phyloP scores from a whole-genome alignment of 2,113 vertebrate species.

The Myiozetetes cayanensis region DNA sequence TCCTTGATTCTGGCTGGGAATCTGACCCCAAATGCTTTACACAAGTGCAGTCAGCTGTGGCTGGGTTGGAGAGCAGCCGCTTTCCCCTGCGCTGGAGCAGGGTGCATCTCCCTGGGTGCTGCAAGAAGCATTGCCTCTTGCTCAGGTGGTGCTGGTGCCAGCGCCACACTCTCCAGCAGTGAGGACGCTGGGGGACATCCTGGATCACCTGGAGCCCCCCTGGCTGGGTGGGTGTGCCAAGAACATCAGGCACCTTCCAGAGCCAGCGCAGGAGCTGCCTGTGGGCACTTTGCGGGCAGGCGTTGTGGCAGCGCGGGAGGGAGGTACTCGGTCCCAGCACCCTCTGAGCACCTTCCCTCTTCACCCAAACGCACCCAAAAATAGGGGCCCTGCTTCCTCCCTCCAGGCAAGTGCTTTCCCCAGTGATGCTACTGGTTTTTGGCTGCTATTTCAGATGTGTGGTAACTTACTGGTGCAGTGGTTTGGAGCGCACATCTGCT shows the following conservation, averaged over 20 bases:
- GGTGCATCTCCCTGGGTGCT: neutral
- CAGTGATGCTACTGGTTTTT: neutral
- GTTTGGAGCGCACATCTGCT: neutral
- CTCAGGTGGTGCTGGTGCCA: neutral
- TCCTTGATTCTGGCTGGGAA: neutral
- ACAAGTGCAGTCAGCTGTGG: fast-evolving
- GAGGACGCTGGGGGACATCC: neutral
- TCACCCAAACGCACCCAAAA: neutral
- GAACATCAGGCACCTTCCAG: neutral
- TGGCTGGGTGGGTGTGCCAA: fast-evolving
- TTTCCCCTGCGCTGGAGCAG: fast-evolving
- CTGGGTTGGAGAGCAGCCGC: fast-evolving
- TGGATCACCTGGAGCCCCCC: neutral
- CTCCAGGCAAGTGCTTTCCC: neutral
- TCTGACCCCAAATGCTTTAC: neutral
- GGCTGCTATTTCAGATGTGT: neutral
- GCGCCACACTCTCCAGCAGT: neutral
- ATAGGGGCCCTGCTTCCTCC: neutral
- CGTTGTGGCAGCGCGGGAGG: fast-evolving
- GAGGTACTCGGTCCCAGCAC: neutral
- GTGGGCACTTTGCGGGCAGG: fast-evolving
- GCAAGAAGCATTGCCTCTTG: neutral
- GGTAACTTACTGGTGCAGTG: neutral
- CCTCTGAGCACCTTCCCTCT: neutral
- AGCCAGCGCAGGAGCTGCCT: neutral